Conservation (phyloP, 2,888 invertebrate species). For the Agriopis aurantiaria region DNA sequence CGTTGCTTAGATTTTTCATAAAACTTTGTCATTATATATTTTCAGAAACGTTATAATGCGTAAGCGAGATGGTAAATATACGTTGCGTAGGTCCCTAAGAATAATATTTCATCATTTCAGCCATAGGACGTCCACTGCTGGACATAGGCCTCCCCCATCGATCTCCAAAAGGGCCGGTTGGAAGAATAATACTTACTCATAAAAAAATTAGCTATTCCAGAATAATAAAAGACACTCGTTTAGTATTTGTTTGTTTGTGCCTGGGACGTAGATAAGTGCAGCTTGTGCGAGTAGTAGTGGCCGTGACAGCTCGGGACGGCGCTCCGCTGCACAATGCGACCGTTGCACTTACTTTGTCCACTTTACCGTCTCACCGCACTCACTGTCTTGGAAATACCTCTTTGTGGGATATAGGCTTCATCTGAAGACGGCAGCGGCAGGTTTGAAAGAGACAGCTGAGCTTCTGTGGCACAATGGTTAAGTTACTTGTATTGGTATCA, state of each 20-base stretch:
- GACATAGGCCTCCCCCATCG: too few relatives aligned
- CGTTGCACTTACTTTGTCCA: conserved; percentile 32
- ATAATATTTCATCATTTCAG: too few relatives aligned
- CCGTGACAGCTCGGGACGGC: conserved; percentile 5
- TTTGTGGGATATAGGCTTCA: conserved; percentile 11
- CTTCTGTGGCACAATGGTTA: background rate
- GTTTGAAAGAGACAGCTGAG: background rate
- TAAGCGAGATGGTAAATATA: too few relatives aligned
- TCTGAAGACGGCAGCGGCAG: background rate
- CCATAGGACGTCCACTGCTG: too few relatives aligned
- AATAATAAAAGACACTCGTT: background rate
- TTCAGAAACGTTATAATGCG: too few relatives aligned
- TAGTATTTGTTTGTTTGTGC: background rate
- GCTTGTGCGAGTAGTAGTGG: background rate
- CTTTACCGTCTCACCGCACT: conserved; percentile 12
- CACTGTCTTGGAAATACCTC: conserved; percentile 12
- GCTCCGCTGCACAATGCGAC: conserved; percentile 20
- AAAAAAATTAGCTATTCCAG: too few relatives aligned
- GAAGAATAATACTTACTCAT: too few relatives aligned
- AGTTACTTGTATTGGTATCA: background rate
- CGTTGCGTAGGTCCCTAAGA: too few relatives aligned
- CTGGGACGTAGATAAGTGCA: background rate
- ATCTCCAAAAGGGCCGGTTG: too few relatives aligned
- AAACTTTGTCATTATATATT: too few relatives aligned
- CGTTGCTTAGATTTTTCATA: too few relatives aligned